Base-by-base conservation (phyloP, 2,113 vertebrate genomes). In the Zootoca vivipara region DNA sequence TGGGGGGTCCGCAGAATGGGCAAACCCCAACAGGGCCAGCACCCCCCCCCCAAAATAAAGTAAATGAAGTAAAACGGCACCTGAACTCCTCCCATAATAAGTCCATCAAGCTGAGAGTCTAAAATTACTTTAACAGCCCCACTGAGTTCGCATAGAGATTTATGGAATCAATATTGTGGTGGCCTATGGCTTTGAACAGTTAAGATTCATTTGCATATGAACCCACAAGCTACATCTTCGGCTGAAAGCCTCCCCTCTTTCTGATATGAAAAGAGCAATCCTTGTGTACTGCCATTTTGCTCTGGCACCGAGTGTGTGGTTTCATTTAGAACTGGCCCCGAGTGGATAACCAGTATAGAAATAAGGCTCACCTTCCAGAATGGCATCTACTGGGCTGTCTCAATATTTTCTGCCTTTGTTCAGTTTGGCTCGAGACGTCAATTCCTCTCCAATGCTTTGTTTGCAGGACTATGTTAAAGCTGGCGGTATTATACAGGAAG, bases 401-500 rank as follows among this genome's bases (percentile, higher is more conserved):
- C 80, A 78, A 2, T 67, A 22, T 70, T 84, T 52, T 22, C 18
- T 46, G 56, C 72, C 35, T 85, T 88, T 85, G 62, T 78, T 89
- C 87, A 15, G 9, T 38, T 72, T 30, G 24, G 52, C 62, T 83
- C 12, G 8, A 16, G 62, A 7, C 38, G n/a, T 75, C 24, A 18
- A 2, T 78, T 33, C 82, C 56, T 84, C 58, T 74, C 33, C 56
- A 40, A 87, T 92, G 87, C 81, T 92, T 15, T 62, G 65, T 94
- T 94, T 83, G 64, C 89, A 99, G 99, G 98, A 98, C 90, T 99
- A 99, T 20, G 81, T 97, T 85, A 98, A 98, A 96, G 98, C 98
- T 18, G 99, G 99, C 6, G 98, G 98, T 58, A 79, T 99, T 89
- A 95, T 99, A 80, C 98, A 99, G 90, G 98, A 99, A 93, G 98